Base-by-base conservation (phyloP, 2,797 vertebrate species). In the Gymnoscopelus microlampas region DNA sequence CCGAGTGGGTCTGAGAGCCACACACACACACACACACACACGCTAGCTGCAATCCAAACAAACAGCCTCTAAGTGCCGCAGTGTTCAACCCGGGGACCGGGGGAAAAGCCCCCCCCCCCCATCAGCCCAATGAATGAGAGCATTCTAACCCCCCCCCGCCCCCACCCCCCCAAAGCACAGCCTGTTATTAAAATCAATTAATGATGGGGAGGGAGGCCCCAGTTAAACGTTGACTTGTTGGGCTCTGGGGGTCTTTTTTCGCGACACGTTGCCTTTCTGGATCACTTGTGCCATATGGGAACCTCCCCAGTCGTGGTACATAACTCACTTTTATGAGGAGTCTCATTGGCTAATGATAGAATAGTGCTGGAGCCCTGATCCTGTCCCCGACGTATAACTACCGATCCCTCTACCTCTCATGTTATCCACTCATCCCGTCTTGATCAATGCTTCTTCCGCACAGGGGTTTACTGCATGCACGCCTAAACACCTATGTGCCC, bases 141-240 rank as follows among this genome's bases (percentile, higher is more conserved):
- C 91, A 88, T 93, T 93, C 91, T 91, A 84, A 85, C 85, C 81
- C 78, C 87, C 89, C 62, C 9, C 39, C n/a, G n/a, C 87, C 86
- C 8, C 39, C 39, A 1, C 8, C 39, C 8, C 39, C 87, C 90
- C 87, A 88, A 88, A 90, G 78, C 83, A 61, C 88, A 84, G 89
- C 87, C 87, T 82, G 87, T 91, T 91, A 93, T 92, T 94, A 93
- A 93, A 93, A 92, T 92, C 90, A 93, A 94, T 93, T 92, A 94
- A 93, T 91, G 88, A 90, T 64, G 12, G 81, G 85, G 79, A 85
- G 90, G 86, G 85, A 84, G 83, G 82, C 83, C 86, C 87, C 85
- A 83, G 89, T 91, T 44, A 90, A 91, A 90, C 85, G 79, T 83
- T 87, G 88, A 91, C 89, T 88, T 91, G 89, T 91, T 91, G 91